Percentiles rank a stretch among this genome's conserved stretches.
Conservation (phyloP, 2,888 invertebrate species). For the Dynastes tityus region DNA sequence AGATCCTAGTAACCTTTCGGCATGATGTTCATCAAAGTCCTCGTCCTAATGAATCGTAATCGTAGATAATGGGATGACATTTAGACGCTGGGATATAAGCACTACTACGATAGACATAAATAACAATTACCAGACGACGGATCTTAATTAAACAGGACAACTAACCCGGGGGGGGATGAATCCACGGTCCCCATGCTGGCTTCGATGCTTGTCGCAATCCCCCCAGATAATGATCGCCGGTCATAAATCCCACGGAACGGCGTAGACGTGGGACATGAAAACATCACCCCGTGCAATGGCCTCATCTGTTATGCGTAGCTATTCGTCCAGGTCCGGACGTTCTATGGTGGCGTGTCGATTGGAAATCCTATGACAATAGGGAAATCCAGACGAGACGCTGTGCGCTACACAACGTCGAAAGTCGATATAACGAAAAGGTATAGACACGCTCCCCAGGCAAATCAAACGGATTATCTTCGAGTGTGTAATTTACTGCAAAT, state of each 20-base stretch:
- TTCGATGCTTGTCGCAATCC: background rate
- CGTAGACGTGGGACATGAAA: background rate
- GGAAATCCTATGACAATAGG: no score
- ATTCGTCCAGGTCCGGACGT: no score
- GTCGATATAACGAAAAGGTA: no score
- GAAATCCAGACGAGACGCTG: no score
- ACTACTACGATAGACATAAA: background rate
- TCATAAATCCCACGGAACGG: background rate
- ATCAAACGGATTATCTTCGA: no score
- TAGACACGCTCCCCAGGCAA: no score
- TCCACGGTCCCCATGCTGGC: background rate
- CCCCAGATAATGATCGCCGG: background rate
- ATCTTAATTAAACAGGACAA: conserved; percentile 15
- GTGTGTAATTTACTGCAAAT: no score
- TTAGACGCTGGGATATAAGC: background rate
- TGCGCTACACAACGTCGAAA: no score
- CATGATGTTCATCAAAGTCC: no score
- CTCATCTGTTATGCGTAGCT: conserved; percentile 5
- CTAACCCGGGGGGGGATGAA: background rate
- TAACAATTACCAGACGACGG: conserved; percentile 8
- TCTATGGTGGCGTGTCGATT: no score
- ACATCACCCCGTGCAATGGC: background rate
- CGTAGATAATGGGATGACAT: background rate
- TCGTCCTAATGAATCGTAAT: background rate
- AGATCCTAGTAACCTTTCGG: no score